Percentiles rank a stretch among this genome's conserved stretches.
phyloP scores from a whole-genome alignment of 2,888 invertebrate genomes.

The Nomada ruficornis region DNA sequence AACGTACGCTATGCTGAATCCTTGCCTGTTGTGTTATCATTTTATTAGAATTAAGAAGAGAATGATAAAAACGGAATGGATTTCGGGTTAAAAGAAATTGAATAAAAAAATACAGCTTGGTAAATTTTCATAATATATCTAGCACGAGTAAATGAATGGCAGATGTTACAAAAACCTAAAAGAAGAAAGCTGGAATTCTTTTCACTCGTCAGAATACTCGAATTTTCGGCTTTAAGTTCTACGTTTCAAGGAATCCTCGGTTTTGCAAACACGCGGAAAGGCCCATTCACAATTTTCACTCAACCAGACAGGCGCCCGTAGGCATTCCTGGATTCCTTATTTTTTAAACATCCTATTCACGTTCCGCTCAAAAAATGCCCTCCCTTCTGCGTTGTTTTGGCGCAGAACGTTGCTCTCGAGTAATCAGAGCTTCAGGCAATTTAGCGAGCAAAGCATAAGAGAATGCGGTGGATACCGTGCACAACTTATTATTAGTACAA shows the following conservation, averaged over 20 bases:
- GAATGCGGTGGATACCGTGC: not conserved
- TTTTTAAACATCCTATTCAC: conserved; percentile 10
- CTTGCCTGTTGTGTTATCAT: too few relatives aligned
- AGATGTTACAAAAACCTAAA: too few relatives aligned
- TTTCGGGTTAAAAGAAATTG: too few relatives aligned
- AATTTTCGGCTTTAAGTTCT: not conserved
- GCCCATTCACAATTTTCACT: not conserved
- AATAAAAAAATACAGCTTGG: not conserved
- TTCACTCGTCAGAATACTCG: not conserved
- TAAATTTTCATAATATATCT: not conserved
- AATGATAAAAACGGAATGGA: too few relatives aligned
- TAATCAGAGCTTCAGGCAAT: not conserved
- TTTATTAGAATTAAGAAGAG: too few relatives aligned
- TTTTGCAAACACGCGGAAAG: not conserved
- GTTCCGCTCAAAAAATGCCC: not conserved
- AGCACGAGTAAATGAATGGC: too few relatives aligned
- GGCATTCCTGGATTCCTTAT: not conserved
- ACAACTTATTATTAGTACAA: too few relatives aligned
- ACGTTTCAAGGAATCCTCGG: not conserved
- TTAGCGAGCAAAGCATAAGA: not conserved
- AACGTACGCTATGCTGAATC: too few relatives aligned
- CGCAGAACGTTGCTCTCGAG: not conserved
- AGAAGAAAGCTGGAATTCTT: not conserved
- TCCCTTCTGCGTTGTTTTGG: not conserved
- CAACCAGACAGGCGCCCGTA: not conserved